Conservation (phyloP, 53 echinoderm and acorn worm species). For the Astropecten irregularis region DNA sequence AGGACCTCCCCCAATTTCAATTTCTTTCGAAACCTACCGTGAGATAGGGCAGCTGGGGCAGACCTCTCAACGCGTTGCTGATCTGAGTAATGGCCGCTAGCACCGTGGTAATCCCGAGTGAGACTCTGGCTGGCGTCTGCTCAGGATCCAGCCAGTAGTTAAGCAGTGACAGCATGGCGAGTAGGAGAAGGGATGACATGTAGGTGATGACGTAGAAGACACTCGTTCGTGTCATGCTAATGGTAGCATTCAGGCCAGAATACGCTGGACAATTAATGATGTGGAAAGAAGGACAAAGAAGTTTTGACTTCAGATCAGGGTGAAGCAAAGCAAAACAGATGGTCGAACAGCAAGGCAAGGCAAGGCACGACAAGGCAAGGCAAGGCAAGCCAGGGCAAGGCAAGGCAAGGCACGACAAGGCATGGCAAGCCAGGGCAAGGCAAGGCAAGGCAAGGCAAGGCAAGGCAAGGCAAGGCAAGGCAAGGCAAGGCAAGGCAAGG, state of each 20-base stretch:
- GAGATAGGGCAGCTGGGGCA: conserved; percentile 26
- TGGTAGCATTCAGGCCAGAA: not conserved
- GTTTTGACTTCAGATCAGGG: too few relatives aligned
- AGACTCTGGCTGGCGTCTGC: conserved; percentile 23
- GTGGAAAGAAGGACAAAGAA: not conserved
- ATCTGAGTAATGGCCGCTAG: conserved; percentile 32
- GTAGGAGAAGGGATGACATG: not conserved
- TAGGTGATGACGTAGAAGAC: not conserved
- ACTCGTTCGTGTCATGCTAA: not conserved
- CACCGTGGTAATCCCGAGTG: conserved; percentile 44
- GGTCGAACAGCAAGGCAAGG: too few relatives aligned
- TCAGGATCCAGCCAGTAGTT: conserved; percentile 39
- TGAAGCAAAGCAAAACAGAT: not conserved
- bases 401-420: too few relatives aligned
- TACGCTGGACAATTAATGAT: too few relatives aligned
- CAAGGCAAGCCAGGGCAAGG: too few relatives aligned
- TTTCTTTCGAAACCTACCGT: conserved; percentile 15
- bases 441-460: too few relatives aligned
- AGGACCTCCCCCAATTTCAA: too few relatives aligned
- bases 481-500: too few relatives aligned
- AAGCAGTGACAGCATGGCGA: conserved; percentile 21
- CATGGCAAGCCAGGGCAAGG: too few relatives aligned
- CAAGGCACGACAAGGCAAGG: too few relatives aligned
- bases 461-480: too few relatives aligned
- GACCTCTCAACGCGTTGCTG: not conserved